Conservation (phyloP, 2,113 vertebrate species). For the Erythrocercus mccallii region DNA sequence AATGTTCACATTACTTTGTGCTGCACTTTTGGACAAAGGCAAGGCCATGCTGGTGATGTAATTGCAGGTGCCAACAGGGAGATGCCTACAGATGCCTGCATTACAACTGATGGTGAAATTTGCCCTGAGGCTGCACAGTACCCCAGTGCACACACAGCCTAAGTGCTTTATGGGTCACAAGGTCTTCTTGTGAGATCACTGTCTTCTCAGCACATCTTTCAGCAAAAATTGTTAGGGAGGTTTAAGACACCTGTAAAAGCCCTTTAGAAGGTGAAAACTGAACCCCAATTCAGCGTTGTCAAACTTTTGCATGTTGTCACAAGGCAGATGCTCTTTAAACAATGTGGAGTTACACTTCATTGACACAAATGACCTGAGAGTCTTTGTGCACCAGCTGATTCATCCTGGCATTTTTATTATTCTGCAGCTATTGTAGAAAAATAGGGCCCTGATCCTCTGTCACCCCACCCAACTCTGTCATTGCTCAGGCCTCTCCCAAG, state of each 20-base stretch:
- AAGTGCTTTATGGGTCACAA: fast-evolving
- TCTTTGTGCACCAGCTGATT: not conserved
- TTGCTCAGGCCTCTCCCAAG: not conserved
- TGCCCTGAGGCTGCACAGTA: not conserved
- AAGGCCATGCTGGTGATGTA: fast-evolving
- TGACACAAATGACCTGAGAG: not conserved
- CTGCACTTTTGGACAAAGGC: not conserved
- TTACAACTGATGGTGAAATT: not conserved
- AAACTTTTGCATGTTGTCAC: fast-evolving
- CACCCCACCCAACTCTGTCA: not conserved
- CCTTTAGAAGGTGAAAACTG: not conserved
- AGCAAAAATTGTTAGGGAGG: not conserved
- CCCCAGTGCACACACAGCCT: not conserved
- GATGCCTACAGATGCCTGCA: fast-evolving
- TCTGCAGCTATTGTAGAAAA: not conserved
- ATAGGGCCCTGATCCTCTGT: not conserved
- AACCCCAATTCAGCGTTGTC: not conserved
- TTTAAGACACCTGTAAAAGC: not conserved
- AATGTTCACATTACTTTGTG: not conserved
- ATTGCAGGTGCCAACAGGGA: not conserved
- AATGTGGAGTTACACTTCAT: not conserved
- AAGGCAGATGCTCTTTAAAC: not conserved
- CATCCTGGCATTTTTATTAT: not conserved
- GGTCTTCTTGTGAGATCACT: not conserved
- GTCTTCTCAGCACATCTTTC: not conserved